phyloP scores from a whole-genome alignment of 2,113 vertebrate species.

The Caretta caretta region DNA sequence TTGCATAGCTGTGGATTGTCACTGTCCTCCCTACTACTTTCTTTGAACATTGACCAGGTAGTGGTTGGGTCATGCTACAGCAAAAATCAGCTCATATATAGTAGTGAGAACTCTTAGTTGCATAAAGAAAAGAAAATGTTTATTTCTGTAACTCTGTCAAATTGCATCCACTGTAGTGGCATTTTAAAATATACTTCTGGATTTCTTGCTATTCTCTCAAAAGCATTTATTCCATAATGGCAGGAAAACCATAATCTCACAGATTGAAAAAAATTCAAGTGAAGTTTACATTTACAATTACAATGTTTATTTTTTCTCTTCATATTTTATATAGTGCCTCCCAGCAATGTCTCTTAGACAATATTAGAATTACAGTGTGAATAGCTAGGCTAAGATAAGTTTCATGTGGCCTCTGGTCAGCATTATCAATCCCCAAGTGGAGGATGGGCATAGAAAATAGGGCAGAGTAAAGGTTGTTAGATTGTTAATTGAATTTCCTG shows the following conservation, averaged over 20 bases:
- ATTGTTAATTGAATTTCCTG: not conserved
- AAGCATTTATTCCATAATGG: not conserved
- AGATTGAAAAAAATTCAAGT: not conserved
- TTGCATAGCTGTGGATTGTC: not conserved
- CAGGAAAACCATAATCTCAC: not conserved
- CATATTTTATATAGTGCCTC: not conserved
- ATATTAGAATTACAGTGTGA: not conserved
- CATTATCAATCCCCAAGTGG: not conserved
- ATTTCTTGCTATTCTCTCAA: not conserved
- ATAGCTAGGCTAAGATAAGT: not conserved
- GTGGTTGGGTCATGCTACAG: slow-evolving; percentile 33
- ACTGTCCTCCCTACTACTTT: not conserved
- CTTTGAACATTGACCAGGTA: slow-evolving; percentile 7
- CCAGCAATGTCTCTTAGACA: not conserved
- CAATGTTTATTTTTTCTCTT: not conserved
- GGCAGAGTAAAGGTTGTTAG: not conserved
- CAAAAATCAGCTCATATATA: not conserved
- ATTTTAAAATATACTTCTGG: not conserved
- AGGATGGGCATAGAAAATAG: not conserved
- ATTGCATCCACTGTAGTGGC: not conserved
- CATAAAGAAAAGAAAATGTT: not conserved
- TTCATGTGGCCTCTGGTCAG: not conserved
- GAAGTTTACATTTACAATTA: not conserved
- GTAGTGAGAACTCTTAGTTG: not conserved
- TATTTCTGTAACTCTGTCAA: not conserved